A percentile compares a stretch with the other conserved stretches of the same genome.
phyloP scores from a whole-genome alignment of 2,797 vertebrate genomes.

The Anniella stebbinsi region DNA sequence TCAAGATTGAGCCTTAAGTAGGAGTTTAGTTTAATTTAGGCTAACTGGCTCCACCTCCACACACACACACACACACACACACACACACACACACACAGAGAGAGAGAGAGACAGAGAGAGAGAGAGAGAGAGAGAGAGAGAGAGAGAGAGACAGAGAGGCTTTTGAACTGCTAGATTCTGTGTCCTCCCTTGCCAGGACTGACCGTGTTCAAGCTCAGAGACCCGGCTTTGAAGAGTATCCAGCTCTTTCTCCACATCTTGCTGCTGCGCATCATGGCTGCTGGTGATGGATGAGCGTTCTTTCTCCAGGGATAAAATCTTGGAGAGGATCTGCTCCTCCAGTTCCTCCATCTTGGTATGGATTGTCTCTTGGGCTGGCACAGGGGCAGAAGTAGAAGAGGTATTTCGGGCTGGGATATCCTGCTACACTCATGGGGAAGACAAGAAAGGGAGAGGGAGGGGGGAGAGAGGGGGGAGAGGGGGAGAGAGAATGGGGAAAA shows the following conservation, averaged over 20 bases:
- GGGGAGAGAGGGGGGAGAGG: not conserved
- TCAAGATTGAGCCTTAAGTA: too few species aligned
- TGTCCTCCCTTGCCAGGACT: slow-evolving; percentile 43
- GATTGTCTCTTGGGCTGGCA: slow-evolving; percentile 63
- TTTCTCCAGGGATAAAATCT: slow-evolving; percentile 92
- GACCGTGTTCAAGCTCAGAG: slow-evolving; percentile 89
- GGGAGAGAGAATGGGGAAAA: not conserved
- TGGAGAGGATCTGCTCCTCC: slow-evolving; percentile 92
- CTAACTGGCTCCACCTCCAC: too few species aligned
- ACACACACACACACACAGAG: too few species aligned
- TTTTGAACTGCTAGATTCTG: not conserved
- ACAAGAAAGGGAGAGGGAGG: not conserved
- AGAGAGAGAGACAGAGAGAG: too few species aligned
- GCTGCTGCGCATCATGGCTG: slow-evolving; percentile 85
- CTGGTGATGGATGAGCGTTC: slow-evolving; percentile 86
- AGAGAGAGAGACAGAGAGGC: too few species aligned
- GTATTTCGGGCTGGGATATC: slow-evolving; percentile 87
- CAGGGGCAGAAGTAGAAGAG: slow-evolving; percentile 55
- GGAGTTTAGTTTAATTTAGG: too few species aligned
- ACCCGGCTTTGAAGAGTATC: slow-evolving; percentile 87
- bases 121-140: too few species aligned
- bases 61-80: too few species aligned
- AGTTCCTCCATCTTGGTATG: slow-evolving; percentile 90
- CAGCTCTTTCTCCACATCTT: slow-evolving; percentile 89
- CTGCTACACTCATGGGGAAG: slow-evolving; percentile 75